phyloP scores from a whole-genome alignment of 2,888 invertebrate genomes.

The Sminthurinus aureus region DNA sequence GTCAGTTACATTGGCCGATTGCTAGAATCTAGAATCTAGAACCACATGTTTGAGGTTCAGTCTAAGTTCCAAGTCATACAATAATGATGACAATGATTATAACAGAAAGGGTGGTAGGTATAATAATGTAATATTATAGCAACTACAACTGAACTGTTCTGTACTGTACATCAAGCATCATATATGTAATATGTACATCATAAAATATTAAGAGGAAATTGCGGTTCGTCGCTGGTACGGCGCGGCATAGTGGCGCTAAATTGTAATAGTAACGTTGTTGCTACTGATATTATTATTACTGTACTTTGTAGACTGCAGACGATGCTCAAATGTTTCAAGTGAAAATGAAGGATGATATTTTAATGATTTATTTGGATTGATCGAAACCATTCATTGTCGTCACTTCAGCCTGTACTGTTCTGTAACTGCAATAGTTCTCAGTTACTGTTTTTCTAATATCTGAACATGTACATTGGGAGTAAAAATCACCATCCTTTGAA shows the following conservation, averaged over 20 bases:
- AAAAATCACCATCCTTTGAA: too few relatives aligned
- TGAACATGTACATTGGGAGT: too few relatives aligned
- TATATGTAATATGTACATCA: neutral
- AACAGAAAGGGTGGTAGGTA: neutral
- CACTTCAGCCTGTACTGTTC: too few relatives aligned
- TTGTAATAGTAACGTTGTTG: too few relatives aligned
- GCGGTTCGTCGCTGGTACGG: neutral
- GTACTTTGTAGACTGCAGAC: too few relatives aligned
- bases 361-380: neutral
- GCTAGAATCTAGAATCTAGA: neutral
- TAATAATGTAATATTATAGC: neutral
- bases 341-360: neutral
- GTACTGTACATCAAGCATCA: too few relatives aligned
- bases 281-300: too few relatives aligned
- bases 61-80: neutral
- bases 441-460: too few relatives aligned
- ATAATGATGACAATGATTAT: conserved; percentile 1
- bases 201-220: neutral
- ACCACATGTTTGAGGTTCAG: neutral
- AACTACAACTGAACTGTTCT: neutral
- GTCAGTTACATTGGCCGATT: too few relatives aligned
- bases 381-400: neutral
- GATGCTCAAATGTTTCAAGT: neutral
- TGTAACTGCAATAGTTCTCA: too few relatives aligned
- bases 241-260: neutral